These are phyloP conservation scores for Centrocercus urophasianus DNA, from an alignment of 2,113 vertebrate genomes.

Conservation along the genomic window DNA sequence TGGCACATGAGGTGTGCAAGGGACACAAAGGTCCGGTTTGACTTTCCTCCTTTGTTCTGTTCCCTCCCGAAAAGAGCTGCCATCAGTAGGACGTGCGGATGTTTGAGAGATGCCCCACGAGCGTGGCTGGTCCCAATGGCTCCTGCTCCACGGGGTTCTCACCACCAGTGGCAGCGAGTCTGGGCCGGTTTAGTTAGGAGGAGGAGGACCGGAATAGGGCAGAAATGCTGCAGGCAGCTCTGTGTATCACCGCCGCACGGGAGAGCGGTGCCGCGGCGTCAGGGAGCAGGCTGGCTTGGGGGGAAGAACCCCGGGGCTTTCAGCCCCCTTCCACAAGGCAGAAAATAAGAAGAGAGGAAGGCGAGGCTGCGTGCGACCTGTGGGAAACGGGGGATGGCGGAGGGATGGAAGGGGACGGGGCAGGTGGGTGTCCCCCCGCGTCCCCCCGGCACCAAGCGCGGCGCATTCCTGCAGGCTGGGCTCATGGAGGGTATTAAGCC, in stretches of 20 bases:
- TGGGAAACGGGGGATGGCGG: neutral
- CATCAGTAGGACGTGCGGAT: neutral
- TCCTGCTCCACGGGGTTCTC: neutral
- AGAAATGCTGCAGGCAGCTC: neutral
- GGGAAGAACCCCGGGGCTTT: neutral
- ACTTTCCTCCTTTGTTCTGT: neutral
- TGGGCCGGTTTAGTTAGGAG: neutral
- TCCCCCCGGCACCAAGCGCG: neutral
- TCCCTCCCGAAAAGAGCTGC: neutral
- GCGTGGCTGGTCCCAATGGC: neutral
- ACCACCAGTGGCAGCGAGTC: neutral
- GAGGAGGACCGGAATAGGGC: neutral
- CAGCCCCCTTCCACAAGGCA: neutral
- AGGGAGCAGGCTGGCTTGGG: neutral
- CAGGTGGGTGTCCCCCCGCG: neutral
- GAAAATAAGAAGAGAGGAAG: neutral
- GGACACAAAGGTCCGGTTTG: neutral
- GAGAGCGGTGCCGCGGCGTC: neutral
- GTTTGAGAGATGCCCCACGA: neutral
- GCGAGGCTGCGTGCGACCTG: accelerated
- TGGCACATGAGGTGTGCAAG: neutral
- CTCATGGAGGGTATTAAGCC: constrained; percentile 62
- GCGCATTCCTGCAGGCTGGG: constrained; percentile 51
- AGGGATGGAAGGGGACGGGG: neutral
- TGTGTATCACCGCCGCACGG: accelerated